A percentile compares a stretch with the other conserved stretches of the same genome.
These are phyloP conservation scores for Epinephelus malabaricus DNA, from an alignment of 2,797 vertebrate genomes.

Conservation along the genomic window DNA sequence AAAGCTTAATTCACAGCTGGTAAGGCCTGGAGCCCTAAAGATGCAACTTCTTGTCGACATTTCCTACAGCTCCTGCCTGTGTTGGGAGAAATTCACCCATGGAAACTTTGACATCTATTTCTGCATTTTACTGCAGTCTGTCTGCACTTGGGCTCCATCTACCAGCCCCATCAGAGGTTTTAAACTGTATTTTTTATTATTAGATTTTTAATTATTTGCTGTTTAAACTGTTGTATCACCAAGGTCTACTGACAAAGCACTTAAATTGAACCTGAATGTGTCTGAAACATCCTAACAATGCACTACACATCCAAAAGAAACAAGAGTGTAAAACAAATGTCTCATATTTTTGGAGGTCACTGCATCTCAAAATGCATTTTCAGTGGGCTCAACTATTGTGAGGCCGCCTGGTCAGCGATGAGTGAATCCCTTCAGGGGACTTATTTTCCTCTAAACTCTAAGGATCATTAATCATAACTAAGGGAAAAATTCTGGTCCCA, in stretches of 20 bases:
- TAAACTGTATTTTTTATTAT: not conserved
- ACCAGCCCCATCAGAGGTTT: not conserved
- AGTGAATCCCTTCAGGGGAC: constrained; percentile 21
- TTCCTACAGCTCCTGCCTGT: not conserved
- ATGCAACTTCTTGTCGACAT: not conserved
- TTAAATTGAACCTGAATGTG: not conserved
- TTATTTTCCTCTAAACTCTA: constrained; percentile 26
- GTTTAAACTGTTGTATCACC: not conserved
- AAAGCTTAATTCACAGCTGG: not conserved
- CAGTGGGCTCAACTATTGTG: not conserved
- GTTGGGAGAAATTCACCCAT: too few species aligned
- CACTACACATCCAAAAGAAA: not conserved
- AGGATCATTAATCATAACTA: constrained; percentile 67
- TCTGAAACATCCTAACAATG: not conserved
- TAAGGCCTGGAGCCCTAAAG: not conserved
- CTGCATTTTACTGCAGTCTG: not conserved
- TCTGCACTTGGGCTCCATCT: not conserved
- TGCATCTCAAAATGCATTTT: not conserved
- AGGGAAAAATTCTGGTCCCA: constrained; percentile 26
- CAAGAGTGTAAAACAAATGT: not conserved
- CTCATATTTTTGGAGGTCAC: constrained; percentile 24
- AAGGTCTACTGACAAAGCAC: not conserved
- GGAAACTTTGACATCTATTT: not conserved
- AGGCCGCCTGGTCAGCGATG: not conserved
- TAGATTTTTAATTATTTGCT: not conserved